Evolutionary conservation across 2,113 vertebrate genomes (phyloP).

Genomic region (Pachyramphus minor): DNA sequence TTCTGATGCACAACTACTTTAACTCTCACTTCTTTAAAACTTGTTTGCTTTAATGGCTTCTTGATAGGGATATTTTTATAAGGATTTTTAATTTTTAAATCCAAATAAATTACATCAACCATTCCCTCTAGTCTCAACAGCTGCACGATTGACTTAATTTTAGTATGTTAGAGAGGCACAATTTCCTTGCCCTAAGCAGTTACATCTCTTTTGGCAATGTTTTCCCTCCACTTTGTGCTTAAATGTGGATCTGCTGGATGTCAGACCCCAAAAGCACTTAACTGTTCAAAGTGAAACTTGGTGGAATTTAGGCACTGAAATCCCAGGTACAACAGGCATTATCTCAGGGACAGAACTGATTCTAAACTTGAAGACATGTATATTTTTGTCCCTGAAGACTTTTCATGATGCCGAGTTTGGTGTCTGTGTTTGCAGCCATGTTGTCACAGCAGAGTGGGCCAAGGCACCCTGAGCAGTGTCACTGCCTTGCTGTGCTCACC

Average conservation of each 20-base stretch:
- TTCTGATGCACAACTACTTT: not conserved
- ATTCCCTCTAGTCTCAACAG: not conserved
- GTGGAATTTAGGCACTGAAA: not conserved
- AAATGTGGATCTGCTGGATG: not conserved
- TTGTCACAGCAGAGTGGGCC: accelerated
- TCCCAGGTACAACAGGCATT: not conserved
- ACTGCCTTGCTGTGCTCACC: not conserved
- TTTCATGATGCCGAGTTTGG: not conserved
- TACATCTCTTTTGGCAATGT: not conserved
- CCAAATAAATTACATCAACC: conserved; percentile 19
- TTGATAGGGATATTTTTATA: not conserved
- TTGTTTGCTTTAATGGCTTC: not conserved
- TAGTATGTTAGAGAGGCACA: not conserved
- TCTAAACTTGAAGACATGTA: not conserved
- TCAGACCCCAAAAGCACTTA: not conserved
- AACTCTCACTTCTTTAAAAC: not conserved
- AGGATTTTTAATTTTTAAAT: not conserved
- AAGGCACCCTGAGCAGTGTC: not conserved
- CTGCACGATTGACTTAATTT: not conserved
- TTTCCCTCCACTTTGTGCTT: not conserved
- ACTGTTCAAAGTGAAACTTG: not conserved
- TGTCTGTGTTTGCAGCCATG: accelerated
- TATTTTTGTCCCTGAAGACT: not conserved
- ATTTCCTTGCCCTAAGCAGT: not conserved
- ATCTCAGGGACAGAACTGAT: not conserved